Conservation (phyloP, 2,113 vertebrate species). For the Mus spicilegus region DNA sequence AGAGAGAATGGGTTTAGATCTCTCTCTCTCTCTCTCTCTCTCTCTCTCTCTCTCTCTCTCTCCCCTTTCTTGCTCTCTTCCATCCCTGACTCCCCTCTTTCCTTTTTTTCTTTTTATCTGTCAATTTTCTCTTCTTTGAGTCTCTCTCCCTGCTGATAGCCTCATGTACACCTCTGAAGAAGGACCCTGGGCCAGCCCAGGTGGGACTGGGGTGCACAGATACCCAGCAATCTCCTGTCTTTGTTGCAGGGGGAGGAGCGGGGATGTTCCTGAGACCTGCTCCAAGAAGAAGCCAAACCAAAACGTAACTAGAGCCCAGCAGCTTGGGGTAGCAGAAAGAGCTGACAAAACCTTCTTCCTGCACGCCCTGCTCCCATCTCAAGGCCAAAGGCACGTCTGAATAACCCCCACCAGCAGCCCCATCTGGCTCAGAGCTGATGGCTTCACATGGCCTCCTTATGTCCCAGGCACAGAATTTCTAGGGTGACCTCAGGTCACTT, state of each 20-base stretch:
- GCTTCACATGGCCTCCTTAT: neutral
- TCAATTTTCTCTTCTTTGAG: neutral
- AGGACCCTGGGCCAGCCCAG: too few species aligned
- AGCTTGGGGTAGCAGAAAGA: neutral
- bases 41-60: neutral
- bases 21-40: neutral
- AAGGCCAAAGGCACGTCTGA: neutral
- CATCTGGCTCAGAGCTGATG: neutral
- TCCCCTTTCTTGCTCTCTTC: too few species aligned
- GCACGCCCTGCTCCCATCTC: neutral
- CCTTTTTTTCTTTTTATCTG: neutral
- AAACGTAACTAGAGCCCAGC: neutral
- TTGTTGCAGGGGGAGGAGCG: neutral
- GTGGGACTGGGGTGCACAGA: rapidly evolving
- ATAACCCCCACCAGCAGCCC: neutral
- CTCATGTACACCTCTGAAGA: neutral
- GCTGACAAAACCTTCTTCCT: neutral
- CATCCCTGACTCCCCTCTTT: neutral
- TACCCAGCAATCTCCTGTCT: neutral
- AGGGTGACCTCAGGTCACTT: neutral
- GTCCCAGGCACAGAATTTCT: neutral
- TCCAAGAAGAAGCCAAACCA: neutral
- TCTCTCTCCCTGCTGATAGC: neutral
- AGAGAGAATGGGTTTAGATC: neutral
- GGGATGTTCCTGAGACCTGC: neutral